phyloP scores from a whole-genome alignment of 2,797 vertebrate genomes.

The Chloroceryle amazona region DNA sequence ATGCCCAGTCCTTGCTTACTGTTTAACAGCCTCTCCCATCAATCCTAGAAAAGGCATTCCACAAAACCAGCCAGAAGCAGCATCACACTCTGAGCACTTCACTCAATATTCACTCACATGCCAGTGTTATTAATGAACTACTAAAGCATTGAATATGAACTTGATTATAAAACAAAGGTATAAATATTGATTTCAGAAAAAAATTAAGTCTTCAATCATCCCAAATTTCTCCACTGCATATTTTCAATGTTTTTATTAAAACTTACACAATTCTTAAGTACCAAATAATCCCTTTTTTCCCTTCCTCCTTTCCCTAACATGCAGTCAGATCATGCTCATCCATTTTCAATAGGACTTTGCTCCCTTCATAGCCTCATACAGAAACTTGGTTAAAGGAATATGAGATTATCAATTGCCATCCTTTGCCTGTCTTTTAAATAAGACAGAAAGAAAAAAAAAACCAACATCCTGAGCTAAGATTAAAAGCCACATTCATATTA shows the following conservation, averaged over 20 bases:
- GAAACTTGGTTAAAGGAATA: not conserved
- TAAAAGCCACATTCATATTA: conserved; percentile 56
- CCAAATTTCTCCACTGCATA: not conserved
- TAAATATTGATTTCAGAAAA: not conserved
- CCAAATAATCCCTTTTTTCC: not conserved
- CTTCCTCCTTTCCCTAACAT: not conserved
- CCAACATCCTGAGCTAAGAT: conserved; percentile 1
- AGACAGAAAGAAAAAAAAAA: not conserved
- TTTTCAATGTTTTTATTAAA: not conserved
- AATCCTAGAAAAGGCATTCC: not conserved
- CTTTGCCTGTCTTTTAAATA: conserved; percentile 1
- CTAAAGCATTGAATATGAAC: not conserved
- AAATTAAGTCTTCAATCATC: not conserved
- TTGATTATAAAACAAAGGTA: not conserved
- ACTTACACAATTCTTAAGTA: not conserved
- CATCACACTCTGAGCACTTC: not conserved
- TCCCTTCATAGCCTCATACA: not conserved
- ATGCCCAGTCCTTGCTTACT: not conserved
- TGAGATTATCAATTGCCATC: not conserved
- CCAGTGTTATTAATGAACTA: not conserved
- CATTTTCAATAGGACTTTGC: not conserved
- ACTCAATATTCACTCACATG: not conserved
- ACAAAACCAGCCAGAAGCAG: not conserved
- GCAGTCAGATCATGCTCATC: not conserved
- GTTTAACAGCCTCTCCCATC: not conserved